Conservation (phyloP, 1,140 invertebrate species). For the Cylas formicarius region DNA sequence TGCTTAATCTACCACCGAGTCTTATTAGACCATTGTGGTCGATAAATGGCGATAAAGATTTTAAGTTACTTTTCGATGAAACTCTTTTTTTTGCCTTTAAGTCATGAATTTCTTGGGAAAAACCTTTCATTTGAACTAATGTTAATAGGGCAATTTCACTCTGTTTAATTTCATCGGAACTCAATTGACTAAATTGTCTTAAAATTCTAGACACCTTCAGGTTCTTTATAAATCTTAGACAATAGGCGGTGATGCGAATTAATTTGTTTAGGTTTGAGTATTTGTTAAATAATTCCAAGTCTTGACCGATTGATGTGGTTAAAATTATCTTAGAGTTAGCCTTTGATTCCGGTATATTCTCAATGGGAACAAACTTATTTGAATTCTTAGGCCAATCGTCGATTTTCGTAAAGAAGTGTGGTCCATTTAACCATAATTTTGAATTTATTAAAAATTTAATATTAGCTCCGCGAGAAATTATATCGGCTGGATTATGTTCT, state of each 20-base stretch:
- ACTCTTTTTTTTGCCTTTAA: slow-evolving; percentile 2
- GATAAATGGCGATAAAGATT: slow-evolving; percentile 37
- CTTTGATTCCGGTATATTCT: too few relatives aligned
- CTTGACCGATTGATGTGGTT: too few relatives aligned
- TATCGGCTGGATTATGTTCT: slow-evolving; percentile 38
- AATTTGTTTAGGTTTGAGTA: slow-evolving; percentile 1
- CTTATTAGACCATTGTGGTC: slow-evolving; percentile 38
- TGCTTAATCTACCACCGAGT: slow-evolving; percentile 39
- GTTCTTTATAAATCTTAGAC: slow-evolving; percentile 9
- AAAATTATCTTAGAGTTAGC: too few relatives aligned
- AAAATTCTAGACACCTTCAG: neutral
- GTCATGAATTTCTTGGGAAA: slow-evolving; percentile 6
- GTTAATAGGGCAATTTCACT: slow-evolving; percentile 3
- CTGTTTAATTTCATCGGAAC: neutral
- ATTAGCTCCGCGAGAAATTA: slow-evolving; percentile 27
- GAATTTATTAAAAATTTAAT: slow-evolving; percentile 1
- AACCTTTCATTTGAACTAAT: slow-evolving; percentile 1
- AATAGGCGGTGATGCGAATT: slow-evolving; percentile 10
- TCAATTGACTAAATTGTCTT: neutral
- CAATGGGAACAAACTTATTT: neutral
- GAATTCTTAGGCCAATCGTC: neutral
- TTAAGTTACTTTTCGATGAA: slow-evolving; percentile 10
- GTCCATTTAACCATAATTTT: slow-evolving; percentile 18
- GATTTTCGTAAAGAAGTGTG: slow-evolving; percentile 1
- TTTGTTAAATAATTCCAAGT: slow-evolving; percentile 5